These are phyloP conservation scores for Microcebus ravelobensis DNA, from an alignment of 2,113 vertebrate genomes.

Conservation along the genomic window DNA sequence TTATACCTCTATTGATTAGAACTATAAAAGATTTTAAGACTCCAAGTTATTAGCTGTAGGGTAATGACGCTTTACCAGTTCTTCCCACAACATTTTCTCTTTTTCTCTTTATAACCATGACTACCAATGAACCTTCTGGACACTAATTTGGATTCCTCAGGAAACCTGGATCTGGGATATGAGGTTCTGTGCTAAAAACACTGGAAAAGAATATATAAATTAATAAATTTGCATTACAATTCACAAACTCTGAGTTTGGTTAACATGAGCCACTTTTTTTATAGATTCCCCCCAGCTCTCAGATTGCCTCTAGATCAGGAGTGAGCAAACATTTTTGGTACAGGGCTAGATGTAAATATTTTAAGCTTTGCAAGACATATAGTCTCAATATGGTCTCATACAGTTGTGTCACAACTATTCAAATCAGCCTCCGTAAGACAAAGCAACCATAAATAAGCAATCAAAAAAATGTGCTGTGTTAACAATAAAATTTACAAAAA, in stretches of 20 bases:
- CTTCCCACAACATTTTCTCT: slow-evolving; percentile 22
- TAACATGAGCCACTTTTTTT: neutral
- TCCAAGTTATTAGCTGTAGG: neutral
- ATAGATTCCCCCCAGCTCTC: neutral
- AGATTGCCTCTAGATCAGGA: neutral
- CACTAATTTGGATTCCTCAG: slow-evolving; percentile 67
- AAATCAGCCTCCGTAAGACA: neutral
- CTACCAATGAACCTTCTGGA: slow-evolving; percentile 53
- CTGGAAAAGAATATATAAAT: slow-evolving; percentile 65
- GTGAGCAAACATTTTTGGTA: neutral
- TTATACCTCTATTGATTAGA: neutral
- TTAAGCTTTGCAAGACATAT: neutral
- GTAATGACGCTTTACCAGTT: neutral
- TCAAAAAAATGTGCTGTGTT: neutral
- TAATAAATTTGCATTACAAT: slow-evolving; percentile 58
- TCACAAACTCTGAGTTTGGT: slow-evolving; percentile 32
- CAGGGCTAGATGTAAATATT: neutral
- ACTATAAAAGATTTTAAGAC: neutral
- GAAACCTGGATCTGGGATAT: slow-evolving; percentile 59
- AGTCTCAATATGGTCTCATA: neutral
- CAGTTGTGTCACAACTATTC: neutral
- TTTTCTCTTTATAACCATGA: slow-evolving; percentile 39
- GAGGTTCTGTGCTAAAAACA: slow-evolving; percentile 69
- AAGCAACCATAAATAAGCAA: slow-evolving; percentile 23
- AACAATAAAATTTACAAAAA: slow-evolving; percentile 18